Evolutionary conservation across 2,888 invertebrate species (phyloP).

Genomic region (Pteria penguin): DNA sequence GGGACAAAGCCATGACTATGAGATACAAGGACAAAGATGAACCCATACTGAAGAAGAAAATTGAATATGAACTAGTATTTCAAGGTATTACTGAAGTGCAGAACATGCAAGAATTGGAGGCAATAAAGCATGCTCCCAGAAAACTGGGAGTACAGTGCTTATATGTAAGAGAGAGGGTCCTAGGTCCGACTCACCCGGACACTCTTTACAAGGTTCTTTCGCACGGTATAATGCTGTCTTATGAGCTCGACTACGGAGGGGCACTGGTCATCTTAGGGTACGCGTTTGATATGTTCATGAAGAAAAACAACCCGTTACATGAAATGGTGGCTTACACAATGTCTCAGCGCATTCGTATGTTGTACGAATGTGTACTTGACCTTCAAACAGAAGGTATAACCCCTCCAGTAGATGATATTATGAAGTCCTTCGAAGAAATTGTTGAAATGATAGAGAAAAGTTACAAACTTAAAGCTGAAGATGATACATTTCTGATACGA

Average conservation of each 20-base stretch:
- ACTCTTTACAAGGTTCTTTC: conserved; percentile 20
- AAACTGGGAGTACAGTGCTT: conserved; percentile 16
- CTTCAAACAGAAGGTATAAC: background rate
- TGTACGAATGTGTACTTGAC: conserved; percentile 18
- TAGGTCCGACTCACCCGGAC: conserved; percentile 26
- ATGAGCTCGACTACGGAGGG: conserved; percentile 13
- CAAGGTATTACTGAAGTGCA: conserved; percentile 17
- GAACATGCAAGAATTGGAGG: conserved; percentile 10
- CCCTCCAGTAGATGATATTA: background rate
- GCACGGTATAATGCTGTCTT: conserved; percentile 13
- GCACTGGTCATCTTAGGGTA: conserved; percentile 28
- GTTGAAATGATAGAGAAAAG: background rate
- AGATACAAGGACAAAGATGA: background rate
- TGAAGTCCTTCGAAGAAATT: background rate
- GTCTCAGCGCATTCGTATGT: conserved; percentile 17
- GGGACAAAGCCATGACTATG: conserved; percentile 15
- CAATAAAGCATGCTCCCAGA: background rate
- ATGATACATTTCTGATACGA: background rate
- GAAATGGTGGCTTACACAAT: conserved; percentile 25
- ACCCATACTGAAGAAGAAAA: background rate
- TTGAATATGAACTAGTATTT: background rate
- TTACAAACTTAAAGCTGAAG: background rate
- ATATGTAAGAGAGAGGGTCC: conserved; percentile 18
- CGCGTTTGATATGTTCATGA: conserved; percentile 3
- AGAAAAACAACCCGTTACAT: conserved; percentile 18